These are phyloP conservation scores for Emmelina monodactyla DNA, from an alignment of 2,888 invertebrate genomes.

Conservation along the genomic window DNA sequence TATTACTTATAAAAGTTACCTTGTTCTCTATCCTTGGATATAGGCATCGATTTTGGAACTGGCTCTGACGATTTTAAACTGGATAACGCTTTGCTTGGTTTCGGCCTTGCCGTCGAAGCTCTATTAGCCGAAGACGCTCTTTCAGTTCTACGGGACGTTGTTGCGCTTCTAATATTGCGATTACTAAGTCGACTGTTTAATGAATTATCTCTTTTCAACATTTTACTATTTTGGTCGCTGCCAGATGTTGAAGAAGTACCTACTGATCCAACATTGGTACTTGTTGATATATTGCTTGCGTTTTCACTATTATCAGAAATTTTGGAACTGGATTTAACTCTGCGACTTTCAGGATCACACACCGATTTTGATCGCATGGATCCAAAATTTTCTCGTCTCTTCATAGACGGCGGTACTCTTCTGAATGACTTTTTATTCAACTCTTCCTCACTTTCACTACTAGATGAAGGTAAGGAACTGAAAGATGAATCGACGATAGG, in stretches of 20 bases:
- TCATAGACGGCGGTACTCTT: conserved; percentile 44
- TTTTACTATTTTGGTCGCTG: conserved; percentile 47
- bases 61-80: conserved; percentile 57
- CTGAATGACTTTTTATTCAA: conserved; percentile 38
- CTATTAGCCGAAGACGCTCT: conserved; percentile 59
- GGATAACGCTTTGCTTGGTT: conserved; percentile 57
- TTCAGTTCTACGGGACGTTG: conserved; percentile 46
- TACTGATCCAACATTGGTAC: conserved; percentile 47
- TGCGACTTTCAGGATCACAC: conserved; percentile 53
- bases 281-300: conserved; percentile 48
- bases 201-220: conserved; percentile 44
- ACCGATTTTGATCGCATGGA: conserved; percentile 55
- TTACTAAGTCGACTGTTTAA: conserved; percentile 38
- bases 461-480: conserved; percentile 63
- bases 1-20: conserved; percentile 36
- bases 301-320: conserved; percentile 49
- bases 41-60: conserved; percentile 51
- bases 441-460: conserved; percentile 57
- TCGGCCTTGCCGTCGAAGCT: conserved; percentile 71
- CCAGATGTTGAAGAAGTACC: conserved; percentile 56
- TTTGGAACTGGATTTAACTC: conserved; percentile 30
- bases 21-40: conserved; percentile 75
- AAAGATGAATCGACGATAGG: conserved; percentile 74
- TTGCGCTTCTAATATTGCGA: conserved; percentile 60
- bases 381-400: conserved; percentile 46